phyloP scores from a whole-genome alignment of 1,140 invertebrate genomes.

The Oryctes rhinoceros region DNA sequence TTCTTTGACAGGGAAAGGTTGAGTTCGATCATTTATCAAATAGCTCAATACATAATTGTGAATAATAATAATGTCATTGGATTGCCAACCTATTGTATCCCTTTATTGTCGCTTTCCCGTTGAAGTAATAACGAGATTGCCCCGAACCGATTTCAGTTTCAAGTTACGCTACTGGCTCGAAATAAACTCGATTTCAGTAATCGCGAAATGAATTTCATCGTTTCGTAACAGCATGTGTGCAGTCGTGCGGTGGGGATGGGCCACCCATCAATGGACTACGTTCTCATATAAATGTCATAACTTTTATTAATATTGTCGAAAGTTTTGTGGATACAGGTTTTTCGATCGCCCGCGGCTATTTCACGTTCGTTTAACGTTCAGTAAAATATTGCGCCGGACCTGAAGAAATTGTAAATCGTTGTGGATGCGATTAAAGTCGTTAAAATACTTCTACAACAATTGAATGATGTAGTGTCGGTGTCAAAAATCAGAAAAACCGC shows the following conservation, averaged over 20 bases:
- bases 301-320: conserved; percentile 37
- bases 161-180: not conserved
- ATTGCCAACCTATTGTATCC: too few species aligned
- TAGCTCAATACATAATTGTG: too few species aligned
- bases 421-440: conserved; percentile 9
- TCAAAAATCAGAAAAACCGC: too few species aligned
- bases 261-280: conserved; percentile 24
- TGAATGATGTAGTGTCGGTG: too few species aligned
- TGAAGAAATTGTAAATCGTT: conserved; percentile 20
- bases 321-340: conserved; percentile 35
- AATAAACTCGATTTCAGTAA: conserved; percentile 1
- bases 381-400: not conserved
- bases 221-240: conserved; percentile 19
- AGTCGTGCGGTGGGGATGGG: not conserved
- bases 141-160: too few species aligned
- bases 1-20: too few species aligned
- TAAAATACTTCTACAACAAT: conserved; percentile 16
- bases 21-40: too few species aligned
- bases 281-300: conserved; percentile 35
- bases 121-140: too few species aligned
- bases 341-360: not conserved
- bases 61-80: too few species aligned
- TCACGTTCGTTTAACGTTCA: conserved; percentile 11
- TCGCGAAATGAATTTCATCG: conserved; percentile 30
- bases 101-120: too few species aligned